Evolutionary conservation across 2,888 invertebrate genomes (phyloP).

Genomic region (Globia sparganii): DNA sequence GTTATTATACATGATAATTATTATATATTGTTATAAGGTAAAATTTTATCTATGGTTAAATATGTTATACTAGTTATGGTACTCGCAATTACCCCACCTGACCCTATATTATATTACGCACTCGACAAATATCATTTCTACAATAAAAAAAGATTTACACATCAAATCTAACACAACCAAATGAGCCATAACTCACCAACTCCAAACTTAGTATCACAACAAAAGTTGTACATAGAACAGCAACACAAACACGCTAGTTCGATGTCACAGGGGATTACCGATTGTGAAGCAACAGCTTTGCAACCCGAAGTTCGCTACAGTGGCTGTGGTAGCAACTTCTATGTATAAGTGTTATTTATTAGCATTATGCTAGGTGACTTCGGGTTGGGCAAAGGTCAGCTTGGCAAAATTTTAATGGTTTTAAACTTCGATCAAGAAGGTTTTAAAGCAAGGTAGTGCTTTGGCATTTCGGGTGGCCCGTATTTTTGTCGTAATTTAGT

Average conservation of each 20-base stretch:
- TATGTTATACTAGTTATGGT: too few species aligned
- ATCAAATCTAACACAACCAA: constrained; percentile 1
- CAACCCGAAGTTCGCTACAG: constrained; percentile 18
- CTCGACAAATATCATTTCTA: background rate
- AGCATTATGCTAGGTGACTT: background rate
- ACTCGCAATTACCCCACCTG: too few species aligned
- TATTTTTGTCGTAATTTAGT: too few species aligned
- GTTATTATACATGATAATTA: too few species aligned
- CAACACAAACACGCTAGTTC: constrained; percentile 24
- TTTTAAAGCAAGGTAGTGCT: background rate
- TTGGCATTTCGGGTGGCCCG: background rate
- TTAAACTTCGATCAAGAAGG: too few species aligned
- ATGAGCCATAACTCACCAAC: constrained; percentile 18
- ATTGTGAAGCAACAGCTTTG: constrained; percentile 27
- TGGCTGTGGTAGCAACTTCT: constrained; percentile 1
- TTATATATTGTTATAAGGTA: too few species aligned
- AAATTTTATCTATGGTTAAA: too few species aligned
- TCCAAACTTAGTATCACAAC: constrained; percentile 31
- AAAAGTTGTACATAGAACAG: constrained; percentile 31
- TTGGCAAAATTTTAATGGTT: background rate
- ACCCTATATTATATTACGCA: background rate
- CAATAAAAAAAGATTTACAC: background rate
- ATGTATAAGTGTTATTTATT: constrained; percentile 18
- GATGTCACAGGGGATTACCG: constrained; percentile 42
- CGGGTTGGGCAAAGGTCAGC: background rate